Evolutionary conservation across 2,888 invertebrate species (phyloP).

Genomic region (Andrena bucephala): DNA sequence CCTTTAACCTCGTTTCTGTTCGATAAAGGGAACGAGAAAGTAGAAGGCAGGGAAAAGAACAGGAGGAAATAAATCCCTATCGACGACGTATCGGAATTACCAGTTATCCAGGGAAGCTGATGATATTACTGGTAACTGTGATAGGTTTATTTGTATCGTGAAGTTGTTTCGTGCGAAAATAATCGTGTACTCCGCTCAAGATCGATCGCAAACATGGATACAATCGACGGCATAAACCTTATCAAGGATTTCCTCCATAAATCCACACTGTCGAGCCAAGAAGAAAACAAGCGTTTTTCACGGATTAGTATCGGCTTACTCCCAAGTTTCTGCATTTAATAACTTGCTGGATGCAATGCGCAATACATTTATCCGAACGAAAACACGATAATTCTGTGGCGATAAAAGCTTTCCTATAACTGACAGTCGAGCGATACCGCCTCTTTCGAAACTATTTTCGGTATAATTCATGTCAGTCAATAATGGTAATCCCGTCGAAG

Average conservation of each 20-base stretch:
- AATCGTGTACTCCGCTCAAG: slow-evolving; percentile 6
- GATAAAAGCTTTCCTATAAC: background rate
- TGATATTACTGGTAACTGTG: slow-evolving; percentile 59
- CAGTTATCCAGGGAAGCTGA: slow-evolving; percentile 49
- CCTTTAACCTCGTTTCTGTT: slow-evolving; percentile 6
- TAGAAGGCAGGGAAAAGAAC: background rate
- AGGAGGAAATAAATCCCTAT: slow-evolving; percentile 47
- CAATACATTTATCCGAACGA: background rate
- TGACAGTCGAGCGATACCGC: background rate
- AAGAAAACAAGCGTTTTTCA: slow-evolving; percentile 24
- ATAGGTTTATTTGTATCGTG: slow-evolving; percentile 70
- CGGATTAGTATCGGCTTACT: slow-evolving; percentile 35
- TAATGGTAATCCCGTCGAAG: slow-evolving; percentile 6
- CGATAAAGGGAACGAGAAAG: background rate
- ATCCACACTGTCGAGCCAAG: slow-evolving; percentile 30
- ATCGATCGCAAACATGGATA: slow-evolving; percentile 34
- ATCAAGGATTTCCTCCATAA: slow-evolving; percentile 39
- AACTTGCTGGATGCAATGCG: slow-evolving; percentile 17
- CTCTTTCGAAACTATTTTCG: background rate
- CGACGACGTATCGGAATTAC: slow-evolving; percentile 44
- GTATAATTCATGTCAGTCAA: background rate
- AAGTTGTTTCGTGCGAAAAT: slow-evolving; percentile 44
- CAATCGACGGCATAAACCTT: slow-evolving; percentile 22
- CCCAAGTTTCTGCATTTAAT: slow-evolving; percentile 26
- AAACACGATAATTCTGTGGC: slow-evolving; percentile 9